phyloP scores from a whole-genome alignment of 2,888 invertebrate genomes.

The Girardia tigrina region DNA sequence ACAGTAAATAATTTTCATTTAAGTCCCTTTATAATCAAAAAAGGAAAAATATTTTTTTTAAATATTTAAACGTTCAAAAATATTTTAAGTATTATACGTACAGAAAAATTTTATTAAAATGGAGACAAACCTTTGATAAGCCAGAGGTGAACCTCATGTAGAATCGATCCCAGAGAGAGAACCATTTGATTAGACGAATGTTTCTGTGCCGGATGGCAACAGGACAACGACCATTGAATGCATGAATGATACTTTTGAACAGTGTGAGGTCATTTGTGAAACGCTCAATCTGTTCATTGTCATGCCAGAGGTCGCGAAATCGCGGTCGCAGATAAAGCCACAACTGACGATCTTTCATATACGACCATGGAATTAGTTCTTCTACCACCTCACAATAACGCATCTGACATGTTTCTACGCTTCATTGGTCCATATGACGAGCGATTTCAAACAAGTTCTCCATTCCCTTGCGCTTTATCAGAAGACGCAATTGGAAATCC shows the following conservation, averaged over 20 bases:
- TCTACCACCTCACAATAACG: slow-evolving; percentile 5
- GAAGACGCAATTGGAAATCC: neutral
- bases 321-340: neutral
- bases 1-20: too few species aligned
- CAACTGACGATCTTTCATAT: neutral
- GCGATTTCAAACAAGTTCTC: neutral
- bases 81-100: too few species aligned
- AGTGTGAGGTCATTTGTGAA: neutral
- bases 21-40: too few species aligned
- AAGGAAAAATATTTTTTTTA: too few species aligned
- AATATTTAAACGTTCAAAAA: too few species aligned
- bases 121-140: too few species aligned
- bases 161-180: neutral
- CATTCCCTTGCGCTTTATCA: neutral
- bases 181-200: neutral
- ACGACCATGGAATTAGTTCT: neutral
- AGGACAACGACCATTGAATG: neutral
- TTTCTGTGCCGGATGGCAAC: neutral
- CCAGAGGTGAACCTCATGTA: neutral
- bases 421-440: neutral
- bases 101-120: too few species aligned
- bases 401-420: neutral
- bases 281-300: neutral
- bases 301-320: neutral
- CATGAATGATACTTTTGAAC: neutral